Evolutionary conservation across 2,888 invertebrate genomes (phyloP), one percentile per base, ranked within the genome.

Genomic region (Diaperis boleti): DNA sequence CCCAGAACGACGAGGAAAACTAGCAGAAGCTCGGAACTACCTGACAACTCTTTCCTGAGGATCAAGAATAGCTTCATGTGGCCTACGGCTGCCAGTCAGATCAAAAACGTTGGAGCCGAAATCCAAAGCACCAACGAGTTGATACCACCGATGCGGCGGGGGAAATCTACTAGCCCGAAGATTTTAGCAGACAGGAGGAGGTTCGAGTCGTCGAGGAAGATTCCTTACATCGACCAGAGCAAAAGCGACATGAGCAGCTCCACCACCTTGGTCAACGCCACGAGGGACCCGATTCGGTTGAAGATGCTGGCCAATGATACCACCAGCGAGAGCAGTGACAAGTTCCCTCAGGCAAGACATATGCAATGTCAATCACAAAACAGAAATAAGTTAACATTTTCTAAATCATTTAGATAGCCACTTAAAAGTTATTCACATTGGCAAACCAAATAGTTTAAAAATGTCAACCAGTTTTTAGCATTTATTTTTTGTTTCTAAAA

Each of bases 61-160:
- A 6, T n/a, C 3, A 39, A 39, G 22, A 60, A 65, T 15, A 69
- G 71, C 4, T 81, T 79, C 57, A 80, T 81, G 80, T 75, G 73
- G 1, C 80, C 81, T 1, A 81, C 81, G 1, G 69, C 79, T 11
- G 69, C 80, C 1, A 80, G 79, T 42, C 76, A 77, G 61, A 73
- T 75, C 41, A 80, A 78, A 67, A 79, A 77, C 62, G 69, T 76
- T 55, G 69, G 74, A 54, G 67, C 71, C 7, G 76, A 74, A 29
- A 74, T 79, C 2, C 66, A 73, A 59, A 62, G 55, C 22, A 66
- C 76, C 1, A 72, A 70, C 11, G 69, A 62, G 31, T 66, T 77
- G 10, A 75, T 79, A 41, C 72, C 75, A 0, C 73, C 77, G 3
- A 73, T 73, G 10, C 72, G 73, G 63, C 70, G 76, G 41, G 78